Base-by-base conservation (phyloP, 1,140 invertebrate genomes). In the Drosophila tropicalis region DNA sequence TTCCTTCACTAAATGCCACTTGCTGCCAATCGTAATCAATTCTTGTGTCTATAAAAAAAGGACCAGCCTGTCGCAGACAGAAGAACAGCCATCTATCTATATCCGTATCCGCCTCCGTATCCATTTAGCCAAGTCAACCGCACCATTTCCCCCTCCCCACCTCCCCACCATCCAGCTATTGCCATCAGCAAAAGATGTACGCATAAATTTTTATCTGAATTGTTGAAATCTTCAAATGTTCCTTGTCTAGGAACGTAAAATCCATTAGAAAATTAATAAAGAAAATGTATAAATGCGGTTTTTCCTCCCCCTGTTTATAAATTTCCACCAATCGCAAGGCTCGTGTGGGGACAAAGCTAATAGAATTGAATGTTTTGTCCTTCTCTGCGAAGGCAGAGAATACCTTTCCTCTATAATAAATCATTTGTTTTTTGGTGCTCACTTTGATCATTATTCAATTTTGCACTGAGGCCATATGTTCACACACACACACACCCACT, bases 221-320 rank as follows among this genome's bases (percentile, higher is more conserved):
- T 89, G 84, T 84, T 77, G 67, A 87, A 87, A 89, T 90, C 85
- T 90, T 84, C 80, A 84, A 81, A 70, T 81, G 77, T 51, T 51
- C 6, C 22, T 22, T 17, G 9, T 74, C n/a, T n/a, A 81, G 77
- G 78, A 90, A 89, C 81, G 81, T 90, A 84, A 90, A 90, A 90
- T 90, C 87, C 87, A 90, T 90, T 90, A 90, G 87, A 90, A 90
- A 90, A 90, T 90, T 90, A 90, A 90, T 90, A 90, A 90, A 84
- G 80, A 75, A 76, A 71, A 79, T 70, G 61, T 64, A 34, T 41
- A 55, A 60, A 80, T 90, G 82, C 63, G 87, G 79, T 81, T 87
- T 82, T 82, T 47, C 47, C 58, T 55, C 32, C 32, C 62, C 34
- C 5, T 17, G 9, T 47, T 7, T 47, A 1, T 15, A 15, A 15